Base-by-base conservation (phyloP, 2,888 invertebrate genomes). In the Temnothorax rugatulus region DNA sequence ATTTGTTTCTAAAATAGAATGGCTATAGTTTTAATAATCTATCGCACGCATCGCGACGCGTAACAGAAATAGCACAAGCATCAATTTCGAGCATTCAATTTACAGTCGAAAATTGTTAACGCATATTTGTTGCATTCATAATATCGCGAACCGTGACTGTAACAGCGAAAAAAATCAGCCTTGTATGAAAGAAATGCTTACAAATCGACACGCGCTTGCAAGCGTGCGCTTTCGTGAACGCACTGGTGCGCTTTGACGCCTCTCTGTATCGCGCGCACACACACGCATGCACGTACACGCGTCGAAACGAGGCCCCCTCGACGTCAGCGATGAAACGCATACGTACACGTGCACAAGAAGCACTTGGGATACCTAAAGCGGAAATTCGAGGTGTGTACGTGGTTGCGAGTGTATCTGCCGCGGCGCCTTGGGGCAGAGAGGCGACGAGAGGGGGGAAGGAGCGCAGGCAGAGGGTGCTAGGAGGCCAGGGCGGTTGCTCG, bases 351-450 rank as follows among this genome's bases (percentile, higher is more conserved):
- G 79, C 81, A 81, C 76, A 85, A 76, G 79, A 59, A 89, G 87
- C 87, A 87, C 88, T 92, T 90, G 84, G 90, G 89, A 88, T 88
- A 87, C 86, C 90, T 89, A 91, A 90, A 91, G 91, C 91, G 93
- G 92, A 93, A 93, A 92, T 92, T 92, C 91, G 92, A 92, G 92
- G 92, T 92, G 92, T 92, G 92, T 92, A 92, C 91, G 92, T 92
- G 93, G 91, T 91, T 90, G 93, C 89, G 88, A 91, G 92, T 92
- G 91, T 91, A 90, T 89, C 89, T 91, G 90, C 86, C 86, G 76
- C 68, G 86, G 82, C 84, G 90, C 84, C 86, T 88, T 83, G 84
- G 88, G 88, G 86, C 82, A 85, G 87, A 84, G 87, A 38, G 82
- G 73, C 59, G 44, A 59, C 47, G 73, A 50, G 59, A 66, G 47